phyloP scores from a whole-genome alignment of 2,113 vertebrate species.

The Campylomormyrus numenius region DNA sequence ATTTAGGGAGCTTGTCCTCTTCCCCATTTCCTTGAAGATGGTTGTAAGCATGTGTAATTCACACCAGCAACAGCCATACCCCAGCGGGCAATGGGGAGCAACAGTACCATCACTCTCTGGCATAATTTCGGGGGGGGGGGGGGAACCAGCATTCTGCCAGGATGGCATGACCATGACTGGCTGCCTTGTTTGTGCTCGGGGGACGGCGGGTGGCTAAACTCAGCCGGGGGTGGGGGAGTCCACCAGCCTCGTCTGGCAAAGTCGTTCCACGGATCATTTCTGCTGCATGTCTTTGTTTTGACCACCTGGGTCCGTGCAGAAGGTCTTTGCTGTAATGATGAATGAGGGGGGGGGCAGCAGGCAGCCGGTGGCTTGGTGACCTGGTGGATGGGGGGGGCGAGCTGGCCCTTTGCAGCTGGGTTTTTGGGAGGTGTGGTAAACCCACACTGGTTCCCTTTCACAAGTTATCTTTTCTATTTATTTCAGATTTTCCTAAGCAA shows the following conservation, averaged over 20 bases:
- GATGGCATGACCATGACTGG: not conserved
- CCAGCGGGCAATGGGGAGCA: not conserved
- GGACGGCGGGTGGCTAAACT: not conserved
- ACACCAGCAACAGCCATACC: too few species aligned
- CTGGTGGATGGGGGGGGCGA: too few species aligned
- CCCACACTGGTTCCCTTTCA: not conserved
- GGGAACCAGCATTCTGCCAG: not conserved
- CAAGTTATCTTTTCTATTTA: not conserved
- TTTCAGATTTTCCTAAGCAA: not conserved
- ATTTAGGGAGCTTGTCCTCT: too few species aligned
- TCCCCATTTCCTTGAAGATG: not conserved
- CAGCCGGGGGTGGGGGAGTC: not conserved
- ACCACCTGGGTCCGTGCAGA: constrained; percentile 6
- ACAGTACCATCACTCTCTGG: not conserved
- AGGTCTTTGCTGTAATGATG: not conserved
- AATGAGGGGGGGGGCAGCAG: not conserved
- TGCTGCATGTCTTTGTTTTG: not conserved
- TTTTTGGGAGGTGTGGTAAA: not conserved
- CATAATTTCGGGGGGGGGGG: not conserved
- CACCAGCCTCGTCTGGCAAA: constrained; percentile 3
- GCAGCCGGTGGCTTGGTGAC: too few species aligned
- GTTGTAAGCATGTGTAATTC: not conserved
- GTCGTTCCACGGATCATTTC: not conserved
- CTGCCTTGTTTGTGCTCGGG: not conserved
- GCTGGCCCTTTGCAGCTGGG: not conserved